A percentile compares a stretch with the other conserved stretches of the same genome.
These are phyloP conservation scores for Paedocypris micromegethes DNA, from an alignment of 2,797 vertebrate species.

Conservation along the genomic window DNA sequence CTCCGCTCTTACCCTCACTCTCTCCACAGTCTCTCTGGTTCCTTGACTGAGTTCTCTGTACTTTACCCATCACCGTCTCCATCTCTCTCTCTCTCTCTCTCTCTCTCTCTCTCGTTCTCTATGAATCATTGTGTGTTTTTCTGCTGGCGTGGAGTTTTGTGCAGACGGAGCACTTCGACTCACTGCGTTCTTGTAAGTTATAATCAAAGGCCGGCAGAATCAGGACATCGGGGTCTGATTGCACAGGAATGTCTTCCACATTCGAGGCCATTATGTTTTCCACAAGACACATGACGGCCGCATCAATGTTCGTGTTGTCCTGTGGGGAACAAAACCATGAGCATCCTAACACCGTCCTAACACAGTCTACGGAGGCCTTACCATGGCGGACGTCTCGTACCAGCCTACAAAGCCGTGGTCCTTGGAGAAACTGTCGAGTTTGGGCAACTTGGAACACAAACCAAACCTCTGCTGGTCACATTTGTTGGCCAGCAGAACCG, in stretches of 20 bases:
- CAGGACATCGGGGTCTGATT: constrained; percentile 52
- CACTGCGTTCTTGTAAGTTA: constrained; percentile 49
- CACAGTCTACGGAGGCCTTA: constrained; percentile 15
- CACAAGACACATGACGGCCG: constrained; percentile 67
- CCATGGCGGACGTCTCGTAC: constrained; percentile 77
- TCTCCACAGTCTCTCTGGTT: constrained; percentile 15
- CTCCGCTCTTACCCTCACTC: background rate
- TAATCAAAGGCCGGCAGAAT: constrained; percentile 63
- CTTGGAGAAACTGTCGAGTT: constrained; percentile 66
- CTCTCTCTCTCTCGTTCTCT: constrained; percentile 4
- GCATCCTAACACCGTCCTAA: too few relatives aligned
- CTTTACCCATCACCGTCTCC: too few relatives aligned
- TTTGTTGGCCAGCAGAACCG: constrained; percentile 74
- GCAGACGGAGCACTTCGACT: constrained; percentile 56
- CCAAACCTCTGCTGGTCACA: constrained; percentile 65
- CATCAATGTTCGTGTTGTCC: constrained; percentile 76
- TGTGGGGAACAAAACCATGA: constrained; percentile 34
- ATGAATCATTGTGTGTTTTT: constrained; percentile 35
- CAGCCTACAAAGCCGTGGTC: constrained; percentile 72
- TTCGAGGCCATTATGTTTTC: constrained; percentile 64
- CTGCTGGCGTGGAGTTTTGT: constrained; percentile 38
- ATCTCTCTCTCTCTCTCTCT: background rate
- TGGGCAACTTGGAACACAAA: constrained; percentile 67
- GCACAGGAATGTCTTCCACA: constrained; percentile 44
- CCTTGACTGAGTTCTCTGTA: background rate